A percentile compares a stretch with the other conserved stretches of the same genome.
These are phyloP conservation scores for Pissodes strobi DNA, from an alignment of 1,140 invertebrate species.

Conservation along the genomic window DNA sequence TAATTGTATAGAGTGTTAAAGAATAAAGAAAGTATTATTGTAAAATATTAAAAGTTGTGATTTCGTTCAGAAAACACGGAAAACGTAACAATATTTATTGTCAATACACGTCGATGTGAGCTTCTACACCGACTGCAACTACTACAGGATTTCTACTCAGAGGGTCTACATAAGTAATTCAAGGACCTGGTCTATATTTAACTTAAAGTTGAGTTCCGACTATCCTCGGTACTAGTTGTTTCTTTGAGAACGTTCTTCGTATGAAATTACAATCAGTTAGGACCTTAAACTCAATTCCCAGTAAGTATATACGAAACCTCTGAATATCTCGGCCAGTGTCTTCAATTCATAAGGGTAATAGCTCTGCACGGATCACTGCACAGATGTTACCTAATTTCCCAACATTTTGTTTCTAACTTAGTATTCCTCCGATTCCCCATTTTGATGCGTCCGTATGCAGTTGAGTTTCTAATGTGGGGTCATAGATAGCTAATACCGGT, in stretches of 20 bases:
- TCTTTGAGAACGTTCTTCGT: constrained; percentile 2
- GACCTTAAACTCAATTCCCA: constrained; percentile 1
- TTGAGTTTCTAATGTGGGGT: constrained; percentile 39
- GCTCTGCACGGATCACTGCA: constrained; percentile 11
- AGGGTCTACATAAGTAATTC: neutral
- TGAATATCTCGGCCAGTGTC: neutral
- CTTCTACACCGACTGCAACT: no score
- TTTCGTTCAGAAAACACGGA: no score
- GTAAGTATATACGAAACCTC: constrained; percentile 7
- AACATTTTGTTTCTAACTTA: no score
- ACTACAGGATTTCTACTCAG: neutral
- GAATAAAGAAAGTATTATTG: no score
- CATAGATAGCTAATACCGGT: no score
- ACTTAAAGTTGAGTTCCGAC: neutral
- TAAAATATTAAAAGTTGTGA: no score
- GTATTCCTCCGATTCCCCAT: no score
- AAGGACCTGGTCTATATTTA: neutral
- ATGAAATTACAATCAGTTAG: neutral
- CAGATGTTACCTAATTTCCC: constrained; percentile 21
- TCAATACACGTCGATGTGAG: no score
- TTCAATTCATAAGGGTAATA: neutral
- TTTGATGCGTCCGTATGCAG: constrained; percentile 46
- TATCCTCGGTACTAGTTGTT: constrained; percentile 1
- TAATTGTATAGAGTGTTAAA: no score
- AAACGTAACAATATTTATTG: neutral